These are phyloP conservation scores for Oostethus manadensis DNA, from an alignment of 2,113 vertebrate genomes.

Conservation along the genomic window DNA sequence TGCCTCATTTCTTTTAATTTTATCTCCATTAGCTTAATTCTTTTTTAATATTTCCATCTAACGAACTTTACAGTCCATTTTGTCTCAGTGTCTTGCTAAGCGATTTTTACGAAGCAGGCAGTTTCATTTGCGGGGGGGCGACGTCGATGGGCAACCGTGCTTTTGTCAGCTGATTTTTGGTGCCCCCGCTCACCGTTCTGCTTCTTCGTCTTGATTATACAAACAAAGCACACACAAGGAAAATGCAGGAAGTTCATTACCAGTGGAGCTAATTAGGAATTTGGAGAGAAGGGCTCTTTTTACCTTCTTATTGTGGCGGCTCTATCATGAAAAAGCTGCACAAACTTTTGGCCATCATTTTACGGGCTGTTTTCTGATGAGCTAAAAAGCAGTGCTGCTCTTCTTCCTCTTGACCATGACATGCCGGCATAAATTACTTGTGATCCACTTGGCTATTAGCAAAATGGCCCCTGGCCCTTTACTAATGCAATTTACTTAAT, in stretches of 20 bases:
- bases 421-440: conserved; percentile 47
- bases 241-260: conserved; percentile 99
- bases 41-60: conserved; percentile 99
- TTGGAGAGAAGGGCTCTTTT: conserved; percentile 73
- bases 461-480: conserved; percentile 63
- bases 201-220: conserved; percentile 99
- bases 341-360: background rate
- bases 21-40: conserved; percentile 99
- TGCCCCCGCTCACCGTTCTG: conserved; percentile 99
- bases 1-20: conserved; percentile 99
- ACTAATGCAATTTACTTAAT: conserved; percentile 74
- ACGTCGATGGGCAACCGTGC: conserved; percentile 82
- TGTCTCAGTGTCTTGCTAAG: conserved; percentile 99
- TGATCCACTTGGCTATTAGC: conserved; percentile 61
- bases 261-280: conserved; percentile 99
- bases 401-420: conserved; percentile 39
- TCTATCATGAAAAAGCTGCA: no score
- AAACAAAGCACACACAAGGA: conserved; percentile 79
- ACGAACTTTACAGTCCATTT: conserved; percentile 99
- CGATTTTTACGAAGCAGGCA: conserved; percentile 99
- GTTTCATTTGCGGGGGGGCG: conserved; percentile 76
- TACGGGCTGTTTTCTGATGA: conserved; percentile 4
- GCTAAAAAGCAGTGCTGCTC: conserved; percentile 22
- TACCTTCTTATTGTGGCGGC: conserved; percentile 56
- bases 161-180: conserved; percentile 99